Evolutionary conservation across 1,140 invertebrate species (phyloP).

Genomic region (Cyphomyrmex costatus): DNA sequence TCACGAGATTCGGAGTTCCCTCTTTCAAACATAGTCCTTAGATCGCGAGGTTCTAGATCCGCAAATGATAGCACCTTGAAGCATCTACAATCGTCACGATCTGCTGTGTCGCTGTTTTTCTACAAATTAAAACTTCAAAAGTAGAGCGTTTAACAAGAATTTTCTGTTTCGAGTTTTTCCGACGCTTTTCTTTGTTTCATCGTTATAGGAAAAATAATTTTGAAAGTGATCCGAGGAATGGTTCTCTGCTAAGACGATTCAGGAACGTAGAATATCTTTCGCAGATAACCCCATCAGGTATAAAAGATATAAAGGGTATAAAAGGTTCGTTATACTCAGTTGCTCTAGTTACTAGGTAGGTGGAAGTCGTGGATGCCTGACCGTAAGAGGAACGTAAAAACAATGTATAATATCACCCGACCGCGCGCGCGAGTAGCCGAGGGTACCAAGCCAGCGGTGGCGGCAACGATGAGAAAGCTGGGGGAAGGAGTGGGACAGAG

Average conservation of each 20-base stretch:
- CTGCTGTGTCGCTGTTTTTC: background rate
- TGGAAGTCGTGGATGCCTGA: constrained; percentile 65
- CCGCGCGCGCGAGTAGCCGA: constrained; percentile 62
- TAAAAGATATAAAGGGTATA: constrained; percentile 42
- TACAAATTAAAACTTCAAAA: background rate
- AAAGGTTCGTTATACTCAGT: constrained; percentile 78
- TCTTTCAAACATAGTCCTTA: constrained; percentile 25
- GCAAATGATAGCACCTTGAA: constrained; percentile 33
- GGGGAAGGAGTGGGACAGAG: constrained; percentile 24
- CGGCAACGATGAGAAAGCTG: constrained; percentile 37
- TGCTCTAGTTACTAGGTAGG: constrained; percentile 78
- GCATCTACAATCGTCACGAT: background rate
- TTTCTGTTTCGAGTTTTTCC: background rate
- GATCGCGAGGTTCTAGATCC: constrained; percentile 33
- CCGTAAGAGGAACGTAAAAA: constrained; percentile 79
- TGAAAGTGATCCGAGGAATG: background rate
- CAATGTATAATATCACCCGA: constrained; percentile 78
- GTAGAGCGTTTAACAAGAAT: background rate
- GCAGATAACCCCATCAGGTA: constrained; percentile 43
- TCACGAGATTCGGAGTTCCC: constrained; percentile 23
- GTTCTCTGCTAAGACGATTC: background rate
- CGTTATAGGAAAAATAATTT: constrained; percentile 5
- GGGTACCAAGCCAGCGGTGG: constrained; percentile 50
- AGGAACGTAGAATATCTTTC: background rate
- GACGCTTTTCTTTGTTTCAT: background rate